Percentiles rank a stretch among this genome's conserved stretches.
Evolutionary conservation across 2,888 invertebrate species (phyloP).

Genomic region (Drosophila recens): DNA sequence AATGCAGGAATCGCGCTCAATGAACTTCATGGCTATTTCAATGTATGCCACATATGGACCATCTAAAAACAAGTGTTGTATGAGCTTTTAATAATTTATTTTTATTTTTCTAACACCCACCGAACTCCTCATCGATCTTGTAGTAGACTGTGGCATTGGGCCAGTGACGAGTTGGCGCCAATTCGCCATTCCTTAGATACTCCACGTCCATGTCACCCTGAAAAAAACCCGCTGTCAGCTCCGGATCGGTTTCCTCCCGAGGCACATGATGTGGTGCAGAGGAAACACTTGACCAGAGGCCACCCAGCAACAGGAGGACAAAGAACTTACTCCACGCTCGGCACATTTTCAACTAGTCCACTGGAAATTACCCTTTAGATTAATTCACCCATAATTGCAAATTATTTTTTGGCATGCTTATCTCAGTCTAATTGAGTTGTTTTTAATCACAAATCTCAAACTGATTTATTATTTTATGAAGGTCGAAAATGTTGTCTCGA

Average conservation of each 20-base stretch:
- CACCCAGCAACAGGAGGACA: conserved; percentile 13
- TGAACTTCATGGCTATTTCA: conserved; percentile 89
- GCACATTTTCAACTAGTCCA: conserved; percentile 52
- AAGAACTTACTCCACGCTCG: conserved; percentile 23
- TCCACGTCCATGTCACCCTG: conserved; percentile 91
- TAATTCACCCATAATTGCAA: conserved; percentile 16
- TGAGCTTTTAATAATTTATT: too few species aligned
- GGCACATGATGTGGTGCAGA: conserved; percentile 17
- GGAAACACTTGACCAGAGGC: conserved; percentile 4
- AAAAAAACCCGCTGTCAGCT: conserved; percentile 90
- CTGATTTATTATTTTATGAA: neutral
- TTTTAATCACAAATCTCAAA: neutral
- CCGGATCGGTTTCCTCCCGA: conserved; percentile 87
- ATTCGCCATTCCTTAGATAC: conserved; percentile 87
- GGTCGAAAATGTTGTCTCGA: neutral
- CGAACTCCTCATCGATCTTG: conserved; percentile 68
- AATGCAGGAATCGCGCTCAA: conserved; percentile 90
- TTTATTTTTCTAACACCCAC: conserved; percentile 31
- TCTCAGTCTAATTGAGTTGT: neutral
- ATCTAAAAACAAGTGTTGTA: conserved; percentile 43
- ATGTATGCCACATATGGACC: conserved; percentile 87
- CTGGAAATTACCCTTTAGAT: neutral
- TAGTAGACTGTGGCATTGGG: conserved; percentile 89
- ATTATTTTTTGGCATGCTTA: conserved; percentile 11
- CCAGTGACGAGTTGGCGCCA: conserved; percentile 87